A percentile compares a stretch with the other conserved stretches of the same genome.
Evolutionary conservation across 1,140 invertebrate genomes (phyloP).

Genomic region (Pararge aegeria): DNA sequence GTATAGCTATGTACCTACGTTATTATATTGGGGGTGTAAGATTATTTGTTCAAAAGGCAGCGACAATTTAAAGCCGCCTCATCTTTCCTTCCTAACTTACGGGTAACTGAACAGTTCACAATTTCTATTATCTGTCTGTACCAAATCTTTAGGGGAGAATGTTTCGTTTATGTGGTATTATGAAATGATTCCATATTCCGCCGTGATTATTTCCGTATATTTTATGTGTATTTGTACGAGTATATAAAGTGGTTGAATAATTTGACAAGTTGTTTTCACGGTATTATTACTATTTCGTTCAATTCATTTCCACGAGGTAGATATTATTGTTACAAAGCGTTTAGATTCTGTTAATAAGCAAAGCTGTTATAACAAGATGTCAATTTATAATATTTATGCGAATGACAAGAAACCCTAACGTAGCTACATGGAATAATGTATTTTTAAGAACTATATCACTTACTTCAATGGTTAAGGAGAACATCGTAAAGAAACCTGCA

Average conservation of each 20-base stretch:
- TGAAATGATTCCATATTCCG: constrained; percentile 1
- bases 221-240: background rate
- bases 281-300: no score
- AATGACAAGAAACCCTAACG: no score
- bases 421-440: no score
- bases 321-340: no score
- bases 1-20: no score
- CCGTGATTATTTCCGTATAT: background rate
- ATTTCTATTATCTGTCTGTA: constrained; percentile 6
- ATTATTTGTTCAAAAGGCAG: constrained; percentile 3
- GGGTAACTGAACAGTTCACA: constrained; percentile 9
- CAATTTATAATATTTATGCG: no score
- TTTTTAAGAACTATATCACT: no score
- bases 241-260: background rate
- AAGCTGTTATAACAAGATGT: no score
- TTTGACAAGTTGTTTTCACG: background rate
- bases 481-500: no score
- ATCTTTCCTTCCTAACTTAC: background rate
- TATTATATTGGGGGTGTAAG: background rate
- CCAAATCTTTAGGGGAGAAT: constrained; percentile 3
- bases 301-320: no score
- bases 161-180: constrained; percentile 1
- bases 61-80: constrained; percentile 7
- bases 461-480: no score
- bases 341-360: no score